Conservation (phyloP, 2,113 vertebrate genomes). For the Clarias batrachus region DNA sequence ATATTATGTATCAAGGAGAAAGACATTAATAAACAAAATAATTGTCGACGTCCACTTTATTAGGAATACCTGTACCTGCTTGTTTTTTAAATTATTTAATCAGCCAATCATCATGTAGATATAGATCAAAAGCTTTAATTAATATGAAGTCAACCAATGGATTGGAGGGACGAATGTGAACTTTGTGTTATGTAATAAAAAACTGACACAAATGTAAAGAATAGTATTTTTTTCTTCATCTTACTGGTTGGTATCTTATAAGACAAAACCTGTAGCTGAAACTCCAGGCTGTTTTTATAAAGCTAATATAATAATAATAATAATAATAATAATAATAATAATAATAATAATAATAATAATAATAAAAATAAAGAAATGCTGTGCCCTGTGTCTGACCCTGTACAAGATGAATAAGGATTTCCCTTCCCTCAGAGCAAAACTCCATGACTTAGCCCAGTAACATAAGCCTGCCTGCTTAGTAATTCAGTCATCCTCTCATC, state of each 20-base stretch:
- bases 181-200: neutral
- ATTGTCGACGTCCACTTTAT: neutral
- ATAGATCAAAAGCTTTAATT: neutral
- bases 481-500: constrained; percentile 67
- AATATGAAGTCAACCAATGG: neutral
- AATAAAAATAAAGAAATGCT: neutral
- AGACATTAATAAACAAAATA: neutral
- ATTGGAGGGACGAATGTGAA: neutral
- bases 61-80: neutral
- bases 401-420: constrained; percentile 46
- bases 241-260: neutral
- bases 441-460: constrained; percentile 56
- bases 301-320: neutral
- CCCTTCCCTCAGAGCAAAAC: constrained; percentile 55
- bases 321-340: neutral
- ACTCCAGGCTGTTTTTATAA: neutral
- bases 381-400: constrained; percentile 7
- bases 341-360: neutral
- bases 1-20: constrained; percentile 32
- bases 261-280: too few species aligned
- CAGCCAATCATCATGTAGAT: neutral
- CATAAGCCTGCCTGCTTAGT: constrained; percentile 55
- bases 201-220: neutral
- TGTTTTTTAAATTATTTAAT: neutral
- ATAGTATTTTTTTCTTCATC: neutral